Evolutionary conservation across 1,140 invertebrate species (phyloP), one percentile per base, ranked within the genome.

Genomic region (Euwallacea fornicatus): DNA sequence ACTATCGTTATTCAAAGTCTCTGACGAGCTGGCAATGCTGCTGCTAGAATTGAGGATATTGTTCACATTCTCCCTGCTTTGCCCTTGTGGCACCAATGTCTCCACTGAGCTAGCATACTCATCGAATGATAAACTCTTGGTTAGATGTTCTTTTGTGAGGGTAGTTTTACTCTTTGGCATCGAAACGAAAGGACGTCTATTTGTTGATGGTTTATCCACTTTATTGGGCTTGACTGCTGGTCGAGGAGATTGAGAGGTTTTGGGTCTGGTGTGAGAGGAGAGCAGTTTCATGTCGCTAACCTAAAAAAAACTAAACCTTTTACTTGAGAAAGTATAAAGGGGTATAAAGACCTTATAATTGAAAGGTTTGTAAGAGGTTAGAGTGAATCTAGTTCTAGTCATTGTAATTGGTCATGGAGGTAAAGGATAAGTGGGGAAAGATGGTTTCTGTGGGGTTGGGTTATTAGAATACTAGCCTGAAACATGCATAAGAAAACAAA

Each of bases 1-100:
- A 68, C 82, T 83, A 41, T 85, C 83, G 60, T 84, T 84, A 60
- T 77, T 81, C 41, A 86, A 77, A 43, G 85, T 84, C 80, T 86
- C 85, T 11, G 84, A 75, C 81, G 84, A 80, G 85, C 88, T 80
- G 76, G 88, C 81, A 84, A 84, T 62, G 83, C 89, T 79, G 80
- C 87, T 66, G 83, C 85, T 80, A 7, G 78, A 77, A 73, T 81
- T 79, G 7, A 76, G 76, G 44, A 73, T 83, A 80, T 72, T 83
- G 80, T 73, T 72, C 69, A 74, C 84, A 81, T 55, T 83, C 81
- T 58, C 84, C 81, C 70, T 84, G 75, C 44, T 82, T 15, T 67
- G 58, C 33, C 59, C 66, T 33, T 80, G 83, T 81, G 82, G 84
- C 0, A 86, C 83, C 13, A 86, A 80, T 21, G 85, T 86, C 75